Evolutionary conservation across 1,140 invertebrate genomes (phyloP).

Genomic region (Cotesia glomerata): DNA sequence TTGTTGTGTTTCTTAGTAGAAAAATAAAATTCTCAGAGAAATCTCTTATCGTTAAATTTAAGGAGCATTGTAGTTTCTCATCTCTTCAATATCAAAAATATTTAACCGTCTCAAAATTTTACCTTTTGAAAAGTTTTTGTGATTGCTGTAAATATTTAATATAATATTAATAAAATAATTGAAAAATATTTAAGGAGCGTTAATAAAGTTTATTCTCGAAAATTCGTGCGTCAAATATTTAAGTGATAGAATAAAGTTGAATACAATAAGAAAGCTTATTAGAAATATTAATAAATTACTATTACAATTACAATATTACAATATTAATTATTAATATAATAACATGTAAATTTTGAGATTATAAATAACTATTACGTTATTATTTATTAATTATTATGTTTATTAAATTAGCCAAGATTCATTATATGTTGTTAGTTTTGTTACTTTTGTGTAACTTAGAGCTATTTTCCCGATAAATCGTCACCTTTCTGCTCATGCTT

Average conservation of each 20-base stretch:
- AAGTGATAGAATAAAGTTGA: conserved; percentile 53
- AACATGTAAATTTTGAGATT: background rate
- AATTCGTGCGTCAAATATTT: conserved; percentile 55
- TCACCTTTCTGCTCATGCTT: background rate
- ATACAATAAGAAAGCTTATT: conserved; percentile 53
- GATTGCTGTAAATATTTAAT: background rate
- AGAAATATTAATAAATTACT: conserved; percentile 20
- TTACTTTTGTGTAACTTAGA: background rate
- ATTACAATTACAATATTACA: background rate
- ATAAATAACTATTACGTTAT: background rate
- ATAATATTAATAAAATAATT: conserved; percentile 22
- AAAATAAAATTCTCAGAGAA: too few relatives aligned
- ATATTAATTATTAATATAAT: background rate
- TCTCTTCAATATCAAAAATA: too few relatives aligned
- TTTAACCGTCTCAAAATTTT: too few relatives aligned
- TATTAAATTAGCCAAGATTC: background rate
- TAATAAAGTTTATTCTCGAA: conserved; percentile 51
- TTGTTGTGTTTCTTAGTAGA: too few relatives aligned
- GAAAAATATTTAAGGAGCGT: conserved; percentile 42
- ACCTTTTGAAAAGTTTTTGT: too few relatives aligned
- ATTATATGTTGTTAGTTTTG: background rate
- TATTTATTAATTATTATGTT: background rate
- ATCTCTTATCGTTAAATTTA: too few relatives aligned
- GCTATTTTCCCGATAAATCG: background rate
- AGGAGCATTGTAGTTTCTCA: too few relatives aligned